phyloP scores from a whole-genome alignment of 2,797 vertebrate species.

The Pseudotriccus pelzelni region DNA sequence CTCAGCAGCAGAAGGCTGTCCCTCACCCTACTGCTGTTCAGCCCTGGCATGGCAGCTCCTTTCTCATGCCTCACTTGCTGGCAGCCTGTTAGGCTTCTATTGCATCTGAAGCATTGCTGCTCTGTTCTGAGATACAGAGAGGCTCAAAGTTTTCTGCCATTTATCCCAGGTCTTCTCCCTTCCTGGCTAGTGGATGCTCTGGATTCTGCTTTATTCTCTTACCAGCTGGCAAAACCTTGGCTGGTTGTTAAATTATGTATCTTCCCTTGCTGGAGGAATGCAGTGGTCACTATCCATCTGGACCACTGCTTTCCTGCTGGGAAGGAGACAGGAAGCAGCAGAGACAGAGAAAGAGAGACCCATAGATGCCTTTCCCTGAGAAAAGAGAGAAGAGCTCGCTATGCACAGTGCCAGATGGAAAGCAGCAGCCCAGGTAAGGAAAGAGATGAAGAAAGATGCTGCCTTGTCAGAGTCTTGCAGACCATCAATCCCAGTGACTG shows the following conservation, averaged over 20 bases:
- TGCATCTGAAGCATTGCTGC: background rate
- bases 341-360: background rate
- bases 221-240: background rate
- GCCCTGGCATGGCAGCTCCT: background rate
- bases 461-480: background rate
- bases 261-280: background rate
- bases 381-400: background rate
- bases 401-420: background rate
- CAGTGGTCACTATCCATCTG: background rate
- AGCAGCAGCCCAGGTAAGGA: background rate
- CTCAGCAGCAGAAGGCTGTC: conserved; percentile 1
- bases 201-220: background rate
- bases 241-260: background rate
- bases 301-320: background rate
- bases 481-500: background rate
- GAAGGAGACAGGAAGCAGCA: background rate
- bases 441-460: background rate
- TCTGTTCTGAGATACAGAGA: background rate
- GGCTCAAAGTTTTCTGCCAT: background rate
- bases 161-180: background rate
- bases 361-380: background rate
- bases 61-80: background rate
- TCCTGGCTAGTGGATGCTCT: background rate
- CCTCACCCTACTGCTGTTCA: background rate
- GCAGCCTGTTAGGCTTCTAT: background rate